Base-by-base conservation (phyloP, 2,888 invertebrate species). In the Agrochola lychnidis region DNA sequence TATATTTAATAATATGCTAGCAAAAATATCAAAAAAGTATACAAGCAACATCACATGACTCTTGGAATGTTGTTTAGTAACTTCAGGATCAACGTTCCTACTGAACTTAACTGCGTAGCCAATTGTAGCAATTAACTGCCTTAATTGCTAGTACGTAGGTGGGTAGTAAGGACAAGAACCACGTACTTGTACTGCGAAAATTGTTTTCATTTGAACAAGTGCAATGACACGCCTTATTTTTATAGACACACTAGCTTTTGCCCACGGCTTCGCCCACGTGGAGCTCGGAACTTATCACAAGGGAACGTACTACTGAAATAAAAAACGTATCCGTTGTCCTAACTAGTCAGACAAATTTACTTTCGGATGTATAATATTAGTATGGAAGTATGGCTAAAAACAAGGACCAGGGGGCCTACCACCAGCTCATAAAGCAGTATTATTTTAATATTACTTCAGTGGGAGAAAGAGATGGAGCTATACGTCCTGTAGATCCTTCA, bases 51-150 rank as follows among this genome's bases (percentile, higher is more conserved):
- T 68, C 62, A 72, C 57, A 76, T 71, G 30, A 71, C 57, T 71
- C 45, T 73, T 81, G 81, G 76, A 80, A 84, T 76, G 75, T 73
- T n/a, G 76, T 70, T 69, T 66, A 25, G 63, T 76, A 61, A 45
- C 56, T 61, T 36, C 62, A 68, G 73, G 73, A 84, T 62, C 73
- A 73, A 67, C 61, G 78, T 73, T 53, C 70, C 36, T 57, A 62
- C 68, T 70, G 16, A 59, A 63, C 63, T 30, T 79, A 78, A 57
- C 73, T 64, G n/a, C 25, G 53, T 22, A 51, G 40, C 70, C 51
- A 53, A 70, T 70, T 70, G 48, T 42, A n/a, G 66, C 73, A 73
- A 83, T 70, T 71, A 78, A 59, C 22, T 30, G 70, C 56, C 25
- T 76, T 64, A 78, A 70, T 82, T 59, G 57, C 57, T 22, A 76